Evolutionary conservation across 2,113 vertebrate genomes (phyloP), one percentile per base, ranked within the genome.

Genomic region (Xenopus laevis): DNA sequence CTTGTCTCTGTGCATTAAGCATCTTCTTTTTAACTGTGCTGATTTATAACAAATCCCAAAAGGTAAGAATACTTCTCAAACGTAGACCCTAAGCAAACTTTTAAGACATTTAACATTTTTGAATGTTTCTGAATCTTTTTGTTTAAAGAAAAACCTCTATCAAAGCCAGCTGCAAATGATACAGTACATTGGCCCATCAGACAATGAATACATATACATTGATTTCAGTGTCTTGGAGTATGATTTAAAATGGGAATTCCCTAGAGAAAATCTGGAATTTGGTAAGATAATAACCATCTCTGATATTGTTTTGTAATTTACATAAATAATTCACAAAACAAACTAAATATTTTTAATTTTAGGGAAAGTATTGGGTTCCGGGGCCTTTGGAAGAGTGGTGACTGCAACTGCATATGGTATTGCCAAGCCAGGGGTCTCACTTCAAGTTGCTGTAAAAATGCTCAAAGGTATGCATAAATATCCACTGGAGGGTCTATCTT

Each of bases 381-480:
- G 97, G 11, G 97, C 96, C 77, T 99, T 99, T 80, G 96, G 97
- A 27, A 97, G 90, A 84, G 97, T 99, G 67, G 79, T 98, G 78
- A 95, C 96, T 71, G 96, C 95, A 0, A 96, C 91, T 46, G 97
- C 96, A 50, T 95, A 95, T 58, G 97, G 96, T 71, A 96, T 99
- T 78, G 90, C 82, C 80, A 91, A 85, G 52, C 88, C 91, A 0
- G 95, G 89, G 64, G 90, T 92, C 53, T 93, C 93, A 0, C 85
- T 93, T 82, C 94, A 97, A 81, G 97, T 98, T 0, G 97, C 97
- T 0, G 95, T 99, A 59, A 99, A 99, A 89, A 99, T 99, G 96
- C 86, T 98, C 4, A 98, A 98, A 96, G 97, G 96, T 99, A 87
- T 33, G 47, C 33, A 7, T 6, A 40, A 6, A 40, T 40, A 40